These are phyloP conservation scores for Brachionus asplanchnoidis DNA, from an alignment of 1,140 invertebrate genomes.

Conservation along the genomic window DNA sequence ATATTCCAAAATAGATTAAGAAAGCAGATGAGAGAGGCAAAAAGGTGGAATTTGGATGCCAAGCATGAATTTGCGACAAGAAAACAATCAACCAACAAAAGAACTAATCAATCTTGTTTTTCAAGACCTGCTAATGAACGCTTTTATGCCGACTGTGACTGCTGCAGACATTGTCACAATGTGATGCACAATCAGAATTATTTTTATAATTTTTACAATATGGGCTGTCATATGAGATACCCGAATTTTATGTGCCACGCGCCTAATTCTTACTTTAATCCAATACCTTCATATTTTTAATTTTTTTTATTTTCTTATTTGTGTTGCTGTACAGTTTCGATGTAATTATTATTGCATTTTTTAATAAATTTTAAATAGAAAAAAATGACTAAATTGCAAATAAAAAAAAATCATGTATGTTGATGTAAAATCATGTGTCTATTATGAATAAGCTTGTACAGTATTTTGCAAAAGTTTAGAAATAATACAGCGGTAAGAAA, in stretches of 20 bases:
- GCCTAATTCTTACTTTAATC: neutral
- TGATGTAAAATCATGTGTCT: too few relatives aligned
- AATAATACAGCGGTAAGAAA: too few relatives aligned
- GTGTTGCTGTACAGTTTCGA: neutral
- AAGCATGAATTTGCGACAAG: neutral
- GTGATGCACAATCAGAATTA: neutral
- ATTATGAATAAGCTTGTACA: too few relatives aligned
- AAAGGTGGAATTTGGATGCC: neutral
- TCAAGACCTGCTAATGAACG: neutral
- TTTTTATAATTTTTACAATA: neutral
- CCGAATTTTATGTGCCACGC: neutral
- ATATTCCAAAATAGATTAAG: neutral
- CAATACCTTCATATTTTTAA: neutral
- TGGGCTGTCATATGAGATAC: neutral
- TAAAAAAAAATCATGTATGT: too few relatives aligned
- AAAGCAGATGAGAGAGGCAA: neutral
- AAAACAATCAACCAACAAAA: neutral
- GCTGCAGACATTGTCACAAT: neutral
- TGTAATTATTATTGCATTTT: neutral
- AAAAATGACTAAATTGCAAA: too few relatives aligned
- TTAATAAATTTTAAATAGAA: neutral
- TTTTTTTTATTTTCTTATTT: neutral
- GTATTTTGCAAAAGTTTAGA: too few relatives aligned
- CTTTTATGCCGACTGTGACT: neutral
- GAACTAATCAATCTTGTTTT: neutral